Base-by-base conservation (phyloP, 2,888 invertebrate species). In the Campaea margaritaria region DNA sequence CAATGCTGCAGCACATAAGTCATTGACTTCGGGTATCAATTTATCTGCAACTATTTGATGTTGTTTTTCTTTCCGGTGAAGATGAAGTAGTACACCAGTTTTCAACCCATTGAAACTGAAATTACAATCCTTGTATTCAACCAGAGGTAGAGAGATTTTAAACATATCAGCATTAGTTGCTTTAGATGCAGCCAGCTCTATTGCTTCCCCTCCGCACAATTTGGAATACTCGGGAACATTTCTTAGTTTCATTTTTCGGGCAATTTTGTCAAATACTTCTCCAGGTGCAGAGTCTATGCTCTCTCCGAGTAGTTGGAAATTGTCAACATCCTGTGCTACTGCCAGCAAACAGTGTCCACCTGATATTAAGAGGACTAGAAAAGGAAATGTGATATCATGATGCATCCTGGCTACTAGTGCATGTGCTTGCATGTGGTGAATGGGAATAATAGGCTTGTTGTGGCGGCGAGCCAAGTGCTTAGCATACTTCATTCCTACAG, bases 341-440 rank as follows among this genome's bases (percentile, higher is more conserved):
- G 96, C 95, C 51, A 98, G 80, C 60, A 98, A 93, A 82, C 97
- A 97, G 83, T 99, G 99, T 0, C 99, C 99, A 42, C 99, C 99
- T 74, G 99, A 99, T 72, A 98, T 96, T 38, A 99, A 89, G 21
- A 99, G 91, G 21, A 96, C 96, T 62, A 99, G 88, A 87, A 96
- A 99, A 47, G 99, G 99, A 91, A 96, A 99, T 46, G 94, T 85
- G 53, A 98, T 91, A 72, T 94, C 81, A 77, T 95, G 75, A 41
- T 91, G 89, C 95, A 99, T 96, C 82, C 99, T 94, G 8, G 95
- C 96, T 34, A 97, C 97, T 55, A 99, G 90, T 11, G 99, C 99
- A 93, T 99, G 99, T 0, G 99, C 99, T 92, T 99, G 96, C 99
- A 99, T 99, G 75, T 99, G 99, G 89, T 99, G 99, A 67, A 99